phyloP scores from a whole-genome alignment of 2,113 vertebrate species.

The Antechinus stuartii region DNA sequence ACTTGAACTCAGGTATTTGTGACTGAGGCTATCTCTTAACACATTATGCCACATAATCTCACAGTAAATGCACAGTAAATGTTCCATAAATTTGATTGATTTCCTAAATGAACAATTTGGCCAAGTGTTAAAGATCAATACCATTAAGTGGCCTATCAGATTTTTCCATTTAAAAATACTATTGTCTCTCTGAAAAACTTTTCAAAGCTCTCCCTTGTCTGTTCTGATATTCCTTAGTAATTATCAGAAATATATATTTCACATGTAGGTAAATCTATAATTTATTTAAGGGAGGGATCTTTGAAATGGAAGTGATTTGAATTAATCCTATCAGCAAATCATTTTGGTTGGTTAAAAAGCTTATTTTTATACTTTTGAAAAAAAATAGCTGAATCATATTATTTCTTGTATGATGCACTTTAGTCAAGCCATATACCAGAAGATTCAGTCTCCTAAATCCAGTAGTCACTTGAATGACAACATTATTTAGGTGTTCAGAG shows the following conservation, averaged over 20 bases:
- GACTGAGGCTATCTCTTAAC: background rate
- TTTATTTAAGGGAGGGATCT: slow-evolving; percentile 22
- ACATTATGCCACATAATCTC: background rate
- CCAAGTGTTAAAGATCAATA: slow-evolving; percentile 9
- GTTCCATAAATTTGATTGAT: background rate
- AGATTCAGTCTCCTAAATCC: background rate
- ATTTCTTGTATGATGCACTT: slow-evolving; percentile 59
- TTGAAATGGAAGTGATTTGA: slow-evolving; percentile 68
- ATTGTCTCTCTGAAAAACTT: slow-evolving; percentile 53
- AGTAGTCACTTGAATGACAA: slow-evolving; percentile 10
- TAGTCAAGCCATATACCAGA: slow-evolving; percentile 47
- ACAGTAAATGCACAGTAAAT: background rate
- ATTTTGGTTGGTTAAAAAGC: background rate
- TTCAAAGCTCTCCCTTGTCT: slow-evolving; percentile 52
- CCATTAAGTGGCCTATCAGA: background rate
- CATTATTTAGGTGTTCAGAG: slow-evolving; percentile 31
- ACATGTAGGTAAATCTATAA: slow-evolving; percentile 23
- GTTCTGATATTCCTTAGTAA: slow-evolving; percentile 53
- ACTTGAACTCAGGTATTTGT: background rate
- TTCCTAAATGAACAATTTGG: slow-evolving; percentile 13
- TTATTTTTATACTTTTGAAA: slow-evolving; percentile 47
- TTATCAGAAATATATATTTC: slow-evolving; percentile 54
- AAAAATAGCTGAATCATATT: slow-evolving; percentile 51
- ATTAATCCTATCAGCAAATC: slow-evolving; percentile 54
- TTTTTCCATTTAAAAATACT: slow-evolving; percentile 48